These are phyloP conservation scores for Luperina nickerlii DNA, from an alignment of 2,888 invertebrate genomes.

Conservation along the genomic window DNA sequence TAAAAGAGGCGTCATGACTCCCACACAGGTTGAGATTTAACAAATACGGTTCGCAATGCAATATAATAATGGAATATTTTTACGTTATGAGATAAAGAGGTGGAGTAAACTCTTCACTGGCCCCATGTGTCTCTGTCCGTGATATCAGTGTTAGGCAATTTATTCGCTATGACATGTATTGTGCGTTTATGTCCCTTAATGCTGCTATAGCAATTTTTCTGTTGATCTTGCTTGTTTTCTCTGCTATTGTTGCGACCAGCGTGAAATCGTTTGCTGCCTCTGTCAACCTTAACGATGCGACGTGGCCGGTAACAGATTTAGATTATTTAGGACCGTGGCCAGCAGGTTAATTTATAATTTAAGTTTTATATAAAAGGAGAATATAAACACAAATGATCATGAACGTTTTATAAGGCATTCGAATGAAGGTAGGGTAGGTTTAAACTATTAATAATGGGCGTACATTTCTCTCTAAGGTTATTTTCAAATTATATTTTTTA, in stretches of 20 bases:
- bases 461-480: slow-evolving; percentile 55
- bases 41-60: slow-evolving; percentile 72
- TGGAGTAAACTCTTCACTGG: slow-evolving; percentile 72
- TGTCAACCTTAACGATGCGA: slow-evolving; percentile 75
- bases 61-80: slow-evolving; percentile 78
- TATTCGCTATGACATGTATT: slow-evolving; percentile 83
- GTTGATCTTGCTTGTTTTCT: slow-evolving; percentile 75
- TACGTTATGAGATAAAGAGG: slow-evolving; percentile 73
- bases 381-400: slow-evolving; percentile 24
- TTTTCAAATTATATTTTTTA: slow-evolving; percentile 52
- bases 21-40: slow-evolving; percentile 68
- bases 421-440: slow-evolving; percentile 21
- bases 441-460: slow-evolving; percentile 44
- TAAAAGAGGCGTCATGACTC: slow-evolving; percentile 65
- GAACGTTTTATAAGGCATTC: slow-evolving; percentile 31
- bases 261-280: slow-evolving; percentile 75
- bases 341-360: slow-evolving; percentile 48
- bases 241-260: slow-evolving; percentile 72
- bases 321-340: slow-evolving; percentile 57
- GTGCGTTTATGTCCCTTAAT: slow-evolving; percentile 75
- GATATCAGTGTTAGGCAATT: slow-evolving; percentile 81
- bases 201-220: slow-evolving; percentile 77
- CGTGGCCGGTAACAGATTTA: slow-evolving; percentile 68
- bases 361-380: slow-evolving; percentile 28
- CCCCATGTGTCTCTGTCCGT: slow-evolving; percentile 80